phyloP scores from a whole-genome alignment of 2,888 invertebrate genomes.

The Spodoptera picta region DNA sequence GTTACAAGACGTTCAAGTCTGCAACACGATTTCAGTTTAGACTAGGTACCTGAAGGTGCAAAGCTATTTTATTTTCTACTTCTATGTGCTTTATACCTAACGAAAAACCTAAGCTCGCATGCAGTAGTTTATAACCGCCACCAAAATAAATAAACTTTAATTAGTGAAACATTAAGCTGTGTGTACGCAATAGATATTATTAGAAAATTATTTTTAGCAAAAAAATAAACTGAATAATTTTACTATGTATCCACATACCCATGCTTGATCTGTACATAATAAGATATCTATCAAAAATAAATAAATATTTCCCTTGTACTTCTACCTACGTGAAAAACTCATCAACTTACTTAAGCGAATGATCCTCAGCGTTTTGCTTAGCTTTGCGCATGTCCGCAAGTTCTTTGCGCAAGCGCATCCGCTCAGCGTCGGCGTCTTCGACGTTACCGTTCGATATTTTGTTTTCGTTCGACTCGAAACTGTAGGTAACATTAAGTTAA shows the following conservation, averaged over 20 bases:
- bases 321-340: neutral
- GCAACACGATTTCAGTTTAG: conserved; percentile 73
- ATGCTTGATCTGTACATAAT: too few relatives aligned
- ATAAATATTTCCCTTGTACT: too few relatives aligned
- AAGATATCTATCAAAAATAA: too few relatives aligned
- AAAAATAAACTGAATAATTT: too few relatives aligned
- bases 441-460: conserved; percentile 76
- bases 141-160: conserved; percentile 22
- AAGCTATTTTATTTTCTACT: conserved; percentile 31
- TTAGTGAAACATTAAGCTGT: conserved; percentile 9
- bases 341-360: conserved; percentile 87
- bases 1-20: conserved; percentile 90
- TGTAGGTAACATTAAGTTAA: conserved; percentile 46
- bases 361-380: conserved; percentile 88
- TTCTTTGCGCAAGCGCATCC: conserved; percentile 87
- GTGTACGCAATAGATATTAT: conserved; percentile 10
- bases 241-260: too few relatives aligned
- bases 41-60: conserved; percentile 50
- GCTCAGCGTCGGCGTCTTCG: conserved; percentile 85
- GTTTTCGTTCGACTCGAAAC: conserved; percentile 74
- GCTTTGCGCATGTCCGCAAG: conserved; percentile 88
- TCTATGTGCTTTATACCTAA: conserved; percentile 31
- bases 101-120: conserved; percentile 25
- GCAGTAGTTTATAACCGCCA: conserved; percentile 28
- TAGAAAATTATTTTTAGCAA: too few relatives aligned